phyloP scores from a whole-genome alignment of 2,113 vertebrate species.

The Aegotheles bennettii region DNA sequence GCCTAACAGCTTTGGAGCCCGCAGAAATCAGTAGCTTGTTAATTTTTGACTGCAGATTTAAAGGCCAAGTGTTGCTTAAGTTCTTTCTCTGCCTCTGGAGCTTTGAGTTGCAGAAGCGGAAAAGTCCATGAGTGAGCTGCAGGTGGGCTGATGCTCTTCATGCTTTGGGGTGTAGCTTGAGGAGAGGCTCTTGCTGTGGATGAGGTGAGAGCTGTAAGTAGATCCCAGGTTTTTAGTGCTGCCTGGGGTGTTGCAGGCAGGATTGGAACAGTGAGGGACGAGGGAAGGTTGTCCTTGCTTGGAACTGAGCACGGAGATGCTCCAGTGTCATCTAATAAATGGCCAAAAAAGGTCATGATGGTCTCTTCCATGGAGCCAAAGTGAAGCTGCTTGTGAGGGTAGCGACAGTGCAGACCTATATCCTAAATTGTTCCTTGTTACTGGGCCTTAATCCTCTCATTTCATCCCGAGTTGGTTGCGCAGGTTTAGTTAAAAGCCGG shows the following conservation, averaged over 20 bases:
- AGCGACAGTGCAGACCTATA: neutral
- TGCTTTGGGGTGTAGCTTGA: neutral
- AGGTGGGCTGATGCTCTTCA: neutral
- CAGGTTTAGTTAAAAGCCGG: neutral
- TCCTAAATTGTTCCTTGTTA: neutral
- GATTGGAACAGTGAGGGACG: neutral
- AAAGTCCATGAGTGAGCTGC: neutral
- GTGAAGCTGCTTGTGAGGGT: neutral
- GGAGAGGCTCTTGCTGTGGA: neutral
- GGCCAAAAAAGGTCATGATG: neutral
- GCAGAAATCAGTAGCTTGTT: neutral
- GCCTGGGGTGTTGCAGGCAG: neutral
- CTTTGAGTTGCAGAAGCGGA: neutral
- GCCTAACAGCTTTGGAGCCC: neutral
- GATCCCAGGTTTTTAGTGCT: neutral
- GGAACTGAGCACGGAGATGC: neutral
- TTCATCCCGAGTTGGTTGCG: neutral
- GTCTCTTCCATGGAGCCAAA: neutral
- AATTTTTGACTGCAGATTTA: constrained; percentile 38
- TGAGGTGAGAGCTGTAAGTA: neutral
- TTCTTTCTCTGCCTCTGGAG: neutral
- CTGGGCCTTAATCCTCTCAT: neutral
- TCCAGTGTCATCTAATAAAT: neutral
- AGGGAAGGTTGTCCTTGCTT: neutral
- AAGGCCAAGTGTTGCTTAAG: neutral